A percentile compares a stretch with the other conserved stretches of the same genome.
Evolutionary conservation across 64 coral and sea anemone species (phyloP).

Genomic region (Montipora sp.): DNA sequence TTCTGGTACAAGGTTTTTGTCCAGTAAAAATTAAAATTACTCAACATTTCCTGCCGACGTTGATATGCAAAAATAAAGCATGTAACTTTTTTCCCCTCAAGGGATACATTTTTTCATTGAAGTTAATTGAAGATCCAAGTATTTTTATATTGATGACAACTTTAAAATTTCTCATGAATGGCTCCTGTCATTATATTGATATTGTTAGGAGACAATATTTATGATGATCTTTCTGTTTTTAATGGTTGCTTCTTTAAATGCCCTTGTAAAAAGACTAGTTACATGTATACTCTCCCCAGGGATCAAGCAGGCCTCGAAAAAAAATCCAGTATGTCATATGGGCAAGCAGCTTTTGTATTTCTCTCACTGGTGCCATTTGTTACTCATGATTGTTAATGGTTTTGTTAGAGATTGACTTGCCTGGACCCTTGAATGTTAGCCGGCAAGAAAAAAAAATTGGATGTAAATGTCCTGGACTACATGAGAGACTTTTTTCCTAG

Average conservation of each 20-base stretch:
- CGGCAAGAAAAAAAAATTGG: neutral
- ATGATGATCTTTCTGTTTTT: constrained; percentile 1
- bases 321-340: constrained; percentile 17
- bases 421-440: constrained; percentile 11
- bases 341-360: constrained; percentile 13
- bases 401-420: constrained; percentile 3
- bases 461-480: neutral
- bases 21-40: no score
- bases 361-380: neutral
- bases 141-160: neutral
- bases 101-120: neutral
- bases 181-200: neutral
- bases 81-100: constrained; percentile 16
- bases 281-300: neutral
- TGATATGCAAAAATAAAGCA: neutral
- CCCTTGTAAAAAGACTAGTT: constrained; percentile 5
- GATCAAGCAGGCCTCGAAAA: neutral
- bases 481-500: constrained; percentile 3
- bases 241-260: constrained; percentile 8
- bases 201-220: constrained; percentile 18
- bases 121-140: neutral
- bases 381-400: constrained; percentile 3
- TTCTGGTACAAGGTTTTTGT: no score
- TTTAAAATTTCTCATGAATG: neutral
- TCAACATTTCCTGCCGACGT: no score